These are phyloP conservation scores for Diuraphis noxia DNA, from an alignment of 1,140 invertebrate genomes.

Conservation along the genomic window DNA sequence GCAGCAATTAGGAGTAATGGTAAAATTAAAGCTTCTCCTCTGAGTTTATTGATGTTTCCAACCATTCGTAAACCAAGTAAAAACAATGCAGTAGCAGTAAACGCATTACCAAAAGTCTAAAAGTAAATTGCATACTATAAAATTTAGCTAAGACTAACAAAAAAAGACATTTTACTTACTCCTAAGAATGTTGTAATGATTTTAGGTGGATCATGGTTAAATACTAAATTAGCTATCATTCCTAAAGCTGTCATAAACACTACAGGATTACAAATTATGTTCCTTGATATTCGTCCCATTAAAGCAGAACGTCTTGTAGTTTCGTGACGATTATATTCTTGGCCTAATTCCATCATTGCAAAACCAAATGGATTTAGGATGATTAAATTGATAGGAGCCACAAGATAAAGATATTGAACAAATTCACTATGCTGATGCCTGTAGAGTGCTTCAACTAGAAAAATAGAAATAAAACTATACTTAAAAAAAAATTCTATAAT, in stretches of 20 bases:
- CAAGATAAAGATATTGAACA: slow-evolving; percentile 86
- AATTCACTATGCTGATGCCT: slow-evolving; percentile 83
- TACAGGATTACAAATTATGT: slow-evolving; percentile 84
- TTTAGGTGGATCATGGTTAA: slow-evolving; percentile 75
- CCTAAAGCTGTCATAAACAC: slow-evolving; percentile 92
- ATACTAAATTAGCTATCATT: slow-evolving; percentile 81
- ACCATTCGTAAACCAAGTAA: slow-evolving; percentile 89
- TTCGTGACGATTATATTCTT: slow-evolving; percentile 58
- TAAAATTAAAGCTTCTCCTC: slow-evolving; percentile 75
- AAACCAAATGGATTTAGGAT: slow-evolving; percentile 93
- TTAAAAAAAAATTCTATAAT: neutral
- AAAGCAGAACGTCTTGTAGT: slow-evolving; percentile 30
- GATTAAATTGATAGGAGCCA: slow-evolving; percentile 91
- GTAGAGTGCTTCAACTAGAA: slow-evolving; percentile 76
- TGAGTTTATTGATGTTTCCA: slow-evolving; percentile 79
- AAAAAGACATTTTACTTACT: slow-evolving; percentile 61
- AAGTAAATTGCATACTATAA: neutral
- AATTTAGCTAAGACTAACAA: neutral
- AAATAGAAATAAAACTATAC: neutral
- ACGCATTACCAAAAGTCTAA: slow-evolving; percentile 81
- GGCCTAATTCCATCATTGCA: slow-evolving; percentile 85
- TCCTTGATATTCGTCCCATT: slow-evolving; percentile 54
- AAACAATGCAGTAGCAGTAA: slow-evolving; percentile 88
- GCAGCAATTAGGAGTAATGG: slow-evolving; percentile 85
- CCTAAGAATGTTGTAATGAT: slow-evolving; percentile 76